phyloP scores from a whole-genome alignment of 1,140 invertebrate species.

The Drosophila tristis region DNA sequence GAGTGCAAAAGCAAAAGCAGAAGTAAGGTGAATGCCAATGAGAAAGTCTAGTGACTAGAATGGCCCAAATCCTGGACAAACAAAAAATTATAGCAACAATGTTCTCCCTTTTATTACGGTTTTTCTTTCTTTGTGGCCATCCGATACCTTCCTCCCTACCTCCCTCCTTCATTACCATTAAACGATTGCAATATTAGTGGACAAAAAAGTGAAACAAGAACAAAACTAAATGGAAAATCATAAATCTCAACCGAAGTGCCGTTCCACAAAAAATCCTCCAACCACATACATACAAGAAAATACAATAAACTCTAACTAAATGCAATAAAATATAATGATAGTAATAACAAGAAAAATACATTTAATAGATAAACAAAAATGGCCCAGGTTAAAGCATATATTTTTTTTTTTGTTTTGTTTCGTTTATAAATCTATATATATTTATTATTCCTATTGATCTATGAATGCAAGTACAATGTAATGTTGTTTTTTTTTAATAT shows the following conservation, averaged over 20 bases:
- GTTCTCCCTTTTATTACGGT: too few relatives aligned
- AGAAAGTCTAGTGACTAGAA: too few relatives aligned
- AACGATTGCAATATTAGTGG: neutral
- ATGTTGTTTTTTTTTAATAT: conserved; percentile 37
- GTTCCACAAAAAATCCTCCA: conserved; percentile 42
- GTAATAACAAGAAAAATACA: conserved; percentile 3
- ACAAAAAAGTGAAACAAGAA: neutral
- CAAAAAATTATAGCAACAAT: too few relatives aligned
- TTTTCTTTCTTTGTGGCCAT: too few relatives aligned
- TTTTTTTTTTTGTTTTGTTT: conserved; percentile 51
- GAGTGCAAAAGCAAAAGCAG: too few relatives aligned
- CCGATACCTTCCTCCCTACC: too few relatives aligned
- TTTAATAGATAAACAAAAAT: conserved; percentile 36
- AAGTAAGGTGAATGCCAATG: too few relatives aligned
- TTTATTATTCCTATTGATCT: conserved; percentile 41
- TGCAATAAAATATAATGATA: too few relatives aligned
- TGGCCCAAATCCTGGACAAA: too few relatives aligned
- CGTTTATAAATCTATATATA: conserved; percentile 49
- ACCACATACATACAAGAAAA: conserved; percentile 3
- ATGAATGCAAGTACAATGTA: conserved; percentile 49
- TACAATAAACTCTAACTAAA: neutral
- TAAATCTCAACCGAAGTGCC: conserved; percentile 62
- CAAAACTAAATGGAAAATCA: conserved; percentile 10
- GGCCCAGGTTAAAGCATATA: conserved; percentile 23
- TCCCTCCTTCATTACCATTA: neutral